Evolutionary conservation across 2,113 vertebrate genomes (phyloP), one percentile per base, ranked within the genome.

Genomic region (Microcebus jonahi): DNA sequence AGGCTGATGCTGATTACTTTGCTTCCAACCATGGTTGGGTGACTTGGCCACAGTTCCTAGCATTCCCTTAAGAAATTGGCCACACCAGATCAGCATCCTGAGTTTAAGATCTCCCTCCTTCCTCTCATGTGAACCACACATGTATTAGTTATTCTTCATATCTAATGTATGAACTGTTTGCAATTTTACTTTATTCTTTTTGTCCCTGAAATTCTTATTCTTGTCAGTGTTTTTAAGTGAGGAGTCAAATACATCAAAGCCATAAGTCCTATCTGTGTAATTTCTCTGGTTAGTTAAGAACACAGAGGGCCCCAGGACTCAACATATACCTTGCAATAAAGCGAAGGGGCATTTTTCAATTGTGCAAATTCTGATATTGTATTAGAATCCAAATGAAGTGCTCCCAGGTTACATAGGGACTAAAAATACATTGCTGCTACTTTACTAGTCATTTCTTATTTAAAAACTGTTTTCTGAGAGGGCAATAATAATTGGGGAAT

Each of bases 401-500:
- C 15, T 96, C 91, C n/a, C 34, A 67, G 31, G 11, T 97, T 93
- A 93, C 83, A 34, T 67, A 93, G 59, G 75, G 79, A 94, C 68
- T 94, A 81, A 94, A 48, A 85, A 83, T 73, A 73, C 83, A 75
- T 95, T 97, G 93, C 91, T 97, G 93, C 91, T 81, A 95, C 27
- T 65, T 97, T 93, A 93, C 76, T 89, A 90, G 86, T 59, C 88
- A 95, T 94, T 97, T 96, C 94, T 71, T 97, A 94, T 95, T 97
- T 97, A 75, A 97, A 97, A 98, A 94, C 89, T 61, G 50, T 98
- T 92, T 90, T 94, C 73, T 83, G 42, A 53, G 68, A 95, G 95
- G 81, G 96, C 93, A 97, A 94, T 93, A 90, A 80, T 97, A 97
- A 98, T 81, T 97, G 85, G 87, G 83, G 84, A 97, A n/a, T 95